Conservation (phyloP, 2,113 vertebrate genomes). For the Engraulis encrasicolus region DNA sequence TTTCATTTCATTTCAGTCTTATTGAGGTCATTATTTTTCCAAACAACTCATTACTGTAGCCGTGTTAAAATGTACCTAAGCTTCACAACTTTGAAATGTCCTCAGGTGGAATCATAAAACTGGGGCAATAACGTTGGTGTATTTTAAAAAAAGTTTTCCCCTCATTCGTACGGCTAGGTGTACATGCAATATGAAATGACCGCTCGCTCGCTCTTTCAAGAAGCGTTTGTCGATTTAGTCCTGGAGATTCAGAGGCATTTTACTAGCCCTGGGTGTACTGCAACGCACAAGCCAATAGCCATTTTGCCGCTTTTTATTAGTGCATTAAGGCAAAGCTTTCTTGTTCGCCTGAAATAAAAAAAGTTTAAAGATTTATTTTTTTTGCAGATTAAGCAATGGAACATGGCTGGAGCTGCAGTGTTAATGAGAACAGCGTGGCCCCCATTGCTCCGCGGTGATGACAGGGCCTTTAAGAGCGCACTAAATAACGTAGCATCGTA, state of each 20-base stretch:
- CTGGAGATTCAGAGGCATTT: constrained; percentile 13
- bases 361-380: background rate
- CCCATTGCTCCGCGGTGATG: background rate
- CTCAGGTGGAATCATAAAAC: background rate
- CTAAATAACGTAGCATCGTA: background rate
- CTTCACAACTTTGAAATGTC: background rate
- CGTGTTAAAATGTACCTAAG: background rate
- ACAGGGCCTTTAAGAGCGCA: background rate
- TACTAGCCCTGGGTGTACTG: background rate
- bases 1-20: too few relatives aligned
- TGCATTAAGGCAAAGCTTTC: constrained; percentile 14
- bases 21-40: too few relatives aligned
- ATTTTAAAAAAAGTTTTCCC: constrained; percentile 4
- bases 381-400: constrained; percentile 18
- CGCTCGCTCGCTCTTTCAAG: too few relatives aligned
- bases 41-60: too few relatives aligned
- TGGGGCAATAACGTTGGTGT: background rate
- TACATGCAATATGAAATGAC: constrained; percentile 14
- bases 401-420: constrained; percentile 8
- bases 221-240: constrained; percentile 1
- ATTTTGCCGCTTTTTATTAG: constrained; percentile 17
- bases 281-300: background rate
- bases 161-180: constrained; percentile 1
- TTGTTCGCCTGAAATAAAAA: background rate
- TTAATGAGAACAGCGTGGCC: constrained; percentile 30